Evolutionary conservation across 2,888 invertebrate genomes (phyloP).

Genomic region (Lasioglossum malachurum): DNA sequence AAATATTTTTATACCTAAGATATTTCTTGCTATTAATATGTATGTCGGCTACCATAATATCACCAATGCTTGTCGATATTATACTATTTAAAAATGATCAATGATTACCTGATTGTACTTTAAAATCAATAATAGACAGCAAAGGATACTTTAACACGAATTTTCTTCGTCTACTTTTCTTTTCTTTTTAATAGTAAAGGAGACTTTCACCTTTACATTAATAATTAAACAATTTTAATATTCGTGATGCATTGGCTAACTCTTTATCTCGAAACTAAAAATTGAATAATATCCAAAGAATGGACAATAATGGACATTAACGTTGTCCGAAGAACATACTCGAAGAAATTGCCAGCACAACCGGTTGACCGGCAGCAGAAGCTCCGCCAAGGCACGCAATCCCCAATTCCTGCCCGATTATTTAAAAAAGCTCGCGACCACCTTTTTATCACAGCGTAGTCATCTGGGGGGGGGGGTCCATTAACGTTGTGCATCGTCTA

Average conservation of each 20-base stretch:
- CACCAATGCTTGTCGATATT: not conserved
- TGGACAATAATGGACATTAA: not conserved
- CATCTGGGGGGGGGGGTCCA: not conserved
- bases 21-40: not conserved
- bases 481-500: not conserved
- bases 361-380: not conserved
- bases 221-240: not conserved
- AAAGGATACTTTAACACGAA: too few relatives aligned
- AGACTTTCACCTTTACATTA: too few relatives aligned
- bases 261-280: not conserved
- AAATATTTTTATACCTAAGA: not conserved
- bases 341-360: not conserved
- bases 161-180: too few relatives aligned
- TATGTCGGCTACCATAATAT: slow-evolving; percentile 6
- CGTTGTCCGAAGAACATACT: not conserved
- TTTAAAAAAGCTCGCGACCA: not conserved
- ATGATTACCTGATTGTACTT: not conserved
- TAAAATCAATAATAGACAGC: not conserved
- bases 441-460: not conserved
- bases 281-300: not conserved
- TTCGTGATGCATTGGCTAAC: not conserved
- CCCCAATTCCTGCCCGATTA: not conserved
- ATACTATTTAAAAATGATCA: not conserved
- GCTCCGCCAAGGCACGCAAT: not conserved
- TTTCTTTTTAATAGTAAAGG: too few relatives aligned